Base-by-base conservation (phyloP, 2,113 vertebrate species). In the Mystacornis crossleyi region DNA sequence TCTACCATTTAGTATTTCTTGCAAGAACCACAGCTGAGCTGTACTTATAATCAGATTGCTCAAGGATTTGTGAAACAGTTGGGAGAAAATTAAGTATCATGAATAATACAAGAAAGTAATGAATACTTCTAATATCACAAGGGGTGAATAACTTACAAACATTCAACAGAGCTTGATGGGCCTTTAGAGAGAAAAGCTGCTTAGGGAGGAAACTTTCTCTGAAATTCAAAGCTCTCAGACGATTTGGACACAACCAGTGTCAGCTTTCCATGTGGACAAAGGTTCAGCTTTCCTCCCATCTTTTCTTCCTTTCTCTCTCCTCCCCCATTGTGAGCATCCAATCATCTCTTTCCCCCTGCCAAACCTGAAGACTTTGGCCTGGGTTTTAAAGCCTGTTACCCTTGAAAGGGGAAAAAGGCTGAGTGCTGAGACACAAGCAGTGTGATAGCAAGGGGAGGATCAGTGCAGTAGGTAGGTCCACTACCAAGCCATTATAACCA, bases 381-480 rank as follows among this genome's bases (percentile, higher is more conserved):
- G 14, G 6, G 4, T 74, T 93, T 94, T 96, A 64, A 78, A 81
- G 43, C 15, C 29, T 1, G 0, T 9, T 67, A 9, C 15, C 23
- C 64, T 14, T 81, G 64, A 78, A 81, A 90, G 54, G 19, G 47
- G 18, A 43, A 62, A 25, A 86, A 73, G 4, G 2, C 47, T 43
- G 61, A 72, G 18, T 36, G n/a, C 31, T 90, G 70, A 69, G 53
- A 57, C 67, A 61, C 0, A 3, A 89, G 53, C 54, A 61, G 9
- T 14, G 14, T 0, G 10, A 15, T 34, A 47, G 61, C 34, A 64
- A 84, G 57, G 19, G 42, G 81, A 69, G 38, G 36, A 40, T 45
- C 0, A 0, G 15, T 54, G 43, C 21, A 12, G 9, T 10, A 33
- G 43, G 20, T 16, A 66, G 8, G n/a, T n/a, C 47, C 36, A 15